These are phyloP conservation scores for Lottia scabra DNA, from an alignment of 2,888 invertebrate genomes.

Conservation along the genomic window DNA sequence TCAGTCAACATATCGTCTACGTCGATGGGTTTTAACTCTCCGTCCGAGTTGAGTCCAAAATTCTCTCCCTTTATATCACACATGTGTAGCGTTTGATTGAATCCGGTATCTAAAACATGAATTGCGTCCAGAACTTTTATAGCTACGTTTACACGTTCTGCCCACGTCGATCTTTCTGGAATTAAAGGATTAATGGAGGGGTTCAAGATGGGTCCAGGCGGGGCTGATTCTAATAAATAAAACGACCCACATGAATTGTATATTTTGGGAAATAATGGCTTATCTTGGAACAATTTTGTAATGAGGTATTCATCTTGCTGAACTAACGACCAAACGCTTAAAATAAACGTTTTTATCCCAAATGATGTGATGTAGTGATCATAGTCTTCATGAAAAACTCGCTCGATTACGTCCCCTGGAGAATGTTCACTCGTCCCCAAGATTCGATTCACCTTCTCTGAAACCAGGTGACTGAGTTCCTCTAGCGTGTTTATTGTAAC, in stretches of 20 bases:
- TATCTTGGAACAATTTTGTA: conserved; percentile 74
- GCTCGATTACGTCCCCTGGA: conserved; percentile 11
- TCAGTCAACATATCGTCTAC: conserved; percentile 77
- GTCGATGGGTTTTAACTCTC: conserved; percentile 73
- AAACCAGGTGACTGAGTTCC: not conserved
- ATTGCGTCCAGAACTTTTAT: conserved; percentile 75
- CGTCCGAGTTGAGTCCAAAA: conserved; percentile 74
- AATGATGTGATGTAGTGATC: conserved; percentile 6
- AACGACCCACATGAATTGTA: conserved; percentile 78
- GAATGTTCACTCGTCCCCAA: conserved; percentile 18
- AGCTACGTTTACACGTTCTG: conserved; percentile 50
- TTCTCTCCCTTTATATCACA: conserved; percentile 80
- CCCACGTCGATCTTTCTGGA: conserved; percentile 44
- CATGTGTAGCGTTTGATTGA: conserved; percentile 76
- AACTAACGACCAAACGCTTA: conserved; percentile 75
- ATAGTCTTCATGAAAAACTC: conserved; percentile 28
- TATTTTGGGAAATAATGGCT: conserved; percentile 77
- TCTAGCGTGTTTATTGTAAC: no score
- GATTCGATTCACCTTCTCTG: conserved; percentile 10
- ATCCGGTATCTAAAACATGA: conserved; percentile 74
- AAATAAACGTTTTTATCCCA: conserved; percentile 22
- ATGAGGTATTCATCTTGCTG: conserved; percentile 79
- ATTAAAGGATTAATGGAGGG: conserved; percentile 37
- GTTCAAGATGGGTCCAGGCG: conserved; percentile 41
- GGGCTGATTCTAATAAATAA: conserved; percentile 77